Conservation (phyloP, 2,888 invertebrate genomes). For the Caenorhabditis sulstoni region DNA sequence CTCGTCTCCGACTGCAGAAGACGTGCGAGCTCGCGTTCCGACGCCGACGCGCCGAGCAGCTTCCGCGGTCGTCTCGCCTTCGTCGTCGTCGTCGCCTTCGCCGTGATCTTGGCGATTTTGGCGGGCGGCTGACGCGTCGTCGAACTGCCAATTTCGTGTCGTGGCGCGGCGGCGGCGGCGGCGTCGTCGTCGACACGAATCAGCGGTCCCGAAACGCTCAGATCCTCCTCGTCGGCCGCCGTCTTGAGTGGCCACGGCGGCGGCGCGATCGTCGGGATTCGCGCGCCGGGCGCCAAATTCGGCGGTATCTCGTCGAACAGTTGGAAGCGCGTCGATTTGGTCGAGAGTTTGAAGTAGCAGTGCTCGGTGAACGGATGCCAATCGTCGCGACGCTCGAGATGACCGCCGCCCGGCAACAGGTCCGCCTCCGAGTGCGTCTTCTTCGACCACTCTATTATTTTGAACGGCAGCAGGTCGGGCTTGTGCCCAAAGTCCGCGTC, state of each 20-base stretch:
- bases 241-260: constrained; percentile 16
- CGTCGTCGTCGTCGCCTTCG: no score
- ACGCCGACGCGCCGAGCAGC: no score
- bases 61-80: no score
- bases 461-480: not conserved
- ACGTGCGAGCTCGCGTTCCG: no score
- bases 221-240: not conserved
- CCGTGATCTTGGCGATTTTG: no score
- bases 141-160: no score
- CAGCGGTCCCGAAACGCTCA: constrained; percentile 20
- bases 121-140: no score
- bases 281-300: not conserved
- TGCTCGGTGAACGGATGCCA: constrained; percentile 58
- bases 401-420: no score
- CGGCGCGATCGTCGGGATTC: constrained; percentile 10
- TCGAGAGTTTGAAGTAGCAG: constrained; percentile 40
- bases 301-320: constrained; percentile 32
- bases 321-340: constrained; percentile 8
- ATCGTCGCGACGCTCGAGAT: not conserved
- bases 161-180: no score
- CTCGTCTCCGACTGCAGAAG: not conserved
- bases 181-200: not conserved
- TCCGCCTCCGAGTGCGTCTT: not conserved
- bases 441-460: constrained; percentile 22
- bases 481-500: not conserved